A percentile compares a stretch with the other conserved stretches of the same genome.
These are phyloP conservation scores for Drosophila parthenogenetica DNA, from an alignment of 2,888 invertebrate species.

Conservation along the genomic window DNA sequence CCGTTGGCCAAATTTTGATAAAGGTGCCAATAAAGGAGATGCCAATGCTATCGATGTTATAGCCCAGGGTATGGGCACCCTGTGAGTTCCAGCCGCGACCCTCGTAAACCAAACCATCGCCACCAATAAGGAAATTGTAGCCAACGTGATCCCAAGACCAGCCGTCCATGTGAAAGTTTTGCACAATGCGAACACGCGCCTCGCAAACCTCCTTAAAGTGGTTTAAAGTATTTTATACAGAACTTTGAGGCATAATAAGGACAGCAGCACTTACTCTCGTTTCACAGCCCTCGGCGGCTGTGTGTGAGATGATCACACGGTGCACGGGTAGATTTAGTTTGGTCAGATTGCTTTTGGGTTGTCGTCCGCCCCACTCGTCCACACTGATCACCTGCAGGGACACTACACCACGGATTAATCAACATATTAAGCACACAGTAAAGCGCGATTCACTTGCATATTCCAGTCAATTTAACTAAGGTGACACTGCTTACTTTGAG, in stretches of 20 bases:
- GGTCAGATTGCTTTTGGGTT: slow-evolving; percentile 86
- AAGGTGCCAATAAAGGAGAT: slow-evolving; percentile 92
- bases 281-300: slow-evolving; percentile 88
- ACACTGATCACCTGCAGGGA: slow-evolving; percentile 87
- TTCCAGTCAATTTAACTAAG: slow-evolving; percentile 83
- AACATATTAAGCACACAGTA: slow-evolving; percentile 12
- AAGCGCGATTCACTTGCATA: slow-evolving; percentile 53
- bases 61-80: slow-evolving; percentile 90
- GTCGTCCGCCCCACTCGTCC: slow-evolving; percentile 89
- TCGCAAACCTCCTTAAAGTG: slow-evolving; percentile 86
- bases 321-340: slow-evolving; percentile 86
- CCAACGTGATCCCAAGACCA: slow-evolving; percentile 89
- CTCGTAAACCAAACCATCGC: slow-evolving; percentile 90
- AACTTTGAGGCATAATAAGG: no score
- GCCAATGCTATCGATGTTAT: slow-evolving; percentile 89
- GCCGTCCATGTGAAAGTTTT: slow-evolving; percentile 89
- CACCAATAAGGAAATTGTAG: slow-evolving; percentile 92
- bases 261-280: no score
- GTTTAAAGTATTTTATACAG: no score
- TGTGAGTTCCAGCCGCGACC: slow-evolving; percentile 91
- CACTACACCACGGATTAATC: slow-evolving; percentile 47
- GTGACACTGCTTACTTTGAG: slow-evolving; percentile 53
- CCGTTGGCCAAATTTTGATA: slow-evolving; percentile 86
- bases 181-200: slow-evolving; percentile 85
- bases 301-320: slow-evolving; percentile 88